A percentile compares a stretch with the other conserved stretches of the same genome.
Evolutionary conservation across 2,888 invertebrate species (phyloP).

Genomic region (Phasia obesa): DNA sequence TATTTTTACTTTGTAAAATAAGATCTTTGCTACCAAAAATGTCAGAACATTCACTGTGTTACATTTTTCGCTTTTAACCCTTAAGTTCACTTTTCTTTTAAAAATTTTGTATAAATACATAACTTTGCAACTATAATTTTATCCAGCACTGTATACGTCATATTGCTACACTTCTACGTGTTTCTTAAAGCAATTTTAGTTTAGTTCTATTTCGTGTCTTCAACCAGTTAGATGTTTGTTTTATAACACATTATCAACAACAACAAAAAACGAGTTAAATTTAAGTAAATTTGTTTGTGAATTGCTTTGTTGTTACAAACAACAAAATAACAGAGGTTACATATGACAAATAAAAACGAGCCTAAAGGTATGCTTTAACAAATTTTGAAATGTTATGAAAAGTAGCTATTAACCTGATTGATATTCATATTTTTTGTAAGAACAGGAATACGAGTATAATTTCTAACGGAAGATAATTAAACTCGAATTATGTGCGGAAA

Average conservation of each 20-base stretch:
- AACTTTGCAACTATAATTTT: constrained; percentile 1
- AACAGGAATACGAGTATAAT: not conserved
- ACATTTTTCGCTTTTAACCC: too few relatives aligned
- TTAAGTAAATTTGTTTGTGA: not conserved
- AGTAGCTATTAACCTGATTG: too few relatives aligned
- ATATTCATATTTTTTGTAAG: too few relatives aligned
- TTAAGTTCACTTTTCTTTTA: too few relatives aligned
- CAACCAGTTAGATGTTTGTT: constrained; percentile 57
- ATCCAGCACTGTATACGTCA: constrained; percentile 6
- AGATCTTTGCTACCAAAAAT: too few relatives aligned
- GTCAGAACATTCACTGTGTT: too few relatives aligned
- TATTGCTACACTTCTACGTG: constrained; percentile 21
- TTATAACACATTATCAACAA: not conserved
- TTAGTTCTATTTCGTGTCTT: constrained; percentile 65
- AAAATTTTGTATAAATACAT: not conserved
- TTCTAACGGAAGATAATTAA: not conserved
- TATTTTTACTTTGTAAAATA: too few relatives aligned
- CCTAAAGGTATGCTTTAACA: constrained; percentile 33
- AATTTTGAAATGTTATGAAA: not conserved
- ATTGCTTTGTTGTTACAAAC: not conserved
- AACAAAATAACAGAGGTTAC: not conserved
- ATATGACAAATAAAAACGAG: not conserved
- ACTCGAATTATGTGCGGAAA: constrained; percentile 32
- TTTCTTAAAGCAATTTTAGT: constrained; percentile 34
- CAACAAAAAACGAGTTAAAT: not conserved